A percentile compares a stretch with the other conserved stretches of the same genome.
phyloP scores from a whole-genome alignment of 2,888 invertebrate species.

The Oscheius sp. region DNA sequence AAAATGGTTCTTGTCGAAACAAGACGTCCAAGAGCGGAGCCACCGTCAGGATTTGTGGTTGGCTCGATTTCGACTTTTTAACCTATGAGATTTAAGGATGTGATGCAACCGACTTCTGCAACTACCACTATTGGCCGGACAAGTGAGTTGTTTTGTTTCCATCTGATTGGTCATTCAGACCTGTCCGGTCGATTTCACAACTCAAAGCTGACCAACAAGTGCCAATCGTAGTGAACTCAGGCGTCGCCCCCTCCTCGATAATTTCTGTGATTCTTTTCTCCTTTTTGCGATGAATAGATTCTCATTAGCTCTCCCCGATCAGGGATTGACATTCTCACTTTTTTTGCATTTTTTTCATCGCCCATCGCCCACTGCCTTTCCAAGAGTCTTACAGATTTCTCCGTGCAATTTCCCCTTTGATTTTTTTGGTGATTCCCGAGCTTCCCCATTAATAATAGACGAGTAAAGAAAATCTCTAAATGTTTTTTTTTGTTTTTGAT shows the following conservation, averaged over 20 bases:
- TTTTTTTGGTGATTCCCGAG: not conserved
- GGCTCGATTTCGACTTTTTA: too few relatives aligned
- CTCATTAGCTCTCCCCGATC: too few relatives aligned
- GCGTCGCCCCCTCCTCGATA: not conserved
- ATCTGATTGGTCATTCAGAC: not conserved
- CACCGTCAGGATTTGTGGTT: conserved; percentile 47
- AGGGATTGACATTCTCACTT: not conserved
- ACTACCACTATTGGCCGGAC: conserved; percentile 51
- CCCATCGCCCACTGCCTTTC: conserved; percentile 2
- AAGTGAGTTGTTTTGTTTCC: conserved; percentile 34
- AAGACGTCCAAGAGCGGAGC: conserved; percentile 50
- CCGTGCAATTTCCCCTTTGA: not conserved
- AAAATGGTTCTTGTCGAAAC: conserved; percentile 30
- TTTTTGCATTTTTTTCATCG: not conserved
- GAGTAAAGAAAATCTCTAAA: not conserved
- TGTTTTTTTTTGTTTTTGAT: not conserved
- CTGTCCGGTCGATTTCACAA: not conserved
- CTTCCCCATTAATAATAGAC: conserved; percentile 19
- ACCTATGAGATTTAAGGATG: too few relatives aligned
- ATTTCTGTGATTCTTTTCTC: not conserved
- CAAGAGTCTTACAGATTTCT: conserved; percentile 1
- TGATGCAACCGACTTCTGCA: conserved; percentile 45
- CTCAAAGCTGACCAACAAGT: not conserved
- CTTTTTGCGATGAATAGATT: not conserved
- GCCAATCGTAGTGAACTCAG: not conserved